phyloP scores from a whole-genome alignment of 2,888 invertebrate genomes.

The Pteria penguin region DNA sequence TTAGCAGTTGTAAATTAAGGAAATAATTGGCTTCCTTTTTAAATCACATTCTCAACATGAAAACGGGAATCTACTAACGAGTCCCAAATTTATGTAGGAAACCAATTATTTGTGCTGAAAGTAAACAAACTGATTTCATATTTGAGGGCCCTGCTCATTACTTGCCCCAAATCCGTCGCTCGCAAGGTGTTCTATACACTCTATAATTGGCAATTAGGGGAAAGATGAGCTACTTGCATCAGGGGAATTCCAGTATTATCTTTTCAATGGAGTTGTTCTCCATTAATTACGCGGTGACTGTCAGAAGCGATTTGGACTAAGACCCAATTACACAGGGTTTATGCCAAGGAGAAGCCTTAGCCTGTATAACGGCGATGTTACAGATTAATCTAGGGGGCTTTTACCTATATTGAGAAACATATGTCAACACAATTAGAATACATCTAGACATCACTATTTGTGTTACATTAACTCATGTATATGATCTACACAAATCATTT shows the following conservation, averaged over 20 bases:
- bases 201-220: conserved; percentile 38
- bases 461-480: too few species aligned
- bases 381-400: too few species aligned
- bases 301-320: conserved; percentile 16
- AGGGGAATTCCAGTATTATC: conserved; percentile 28
- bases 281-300: conserved; percentile 25
- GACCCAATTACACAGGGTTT: conserved; percentile 19
- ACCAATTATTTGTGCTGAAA: conserved; percentile 39
- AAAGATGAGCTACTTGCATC: conserved; percentile 33
- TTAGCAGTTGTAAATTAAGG: conserved; percentile 18
- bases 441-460: too few species aligned
- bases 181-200: background rate
- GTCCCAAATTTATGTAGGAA: conserved; percentile 38
- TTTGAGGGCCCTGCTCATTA: conserved; percentile 18
- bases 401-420: too few species aligned
- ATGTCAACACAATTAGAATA: too few species aligned
- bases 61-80: conserved; percentile 35
- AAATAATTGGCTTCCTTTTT: conserved; percentile 20
- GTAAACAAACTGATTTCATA: conserved; percentile 44
- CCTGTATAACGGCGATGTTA: too few species aligned
- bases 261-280: conserved; percentile 22
- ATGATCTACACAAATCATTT: too few species aligned
- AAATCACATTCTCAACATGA: conserved; percentile 6
- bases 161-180: background rate
- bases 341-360: background rate